These are phyloP conservation scores for Peribatodes rhomboidaria DNA, from an alignment of 2,888 invertebrate genomes.

Conservation along the genomic window DNA sequence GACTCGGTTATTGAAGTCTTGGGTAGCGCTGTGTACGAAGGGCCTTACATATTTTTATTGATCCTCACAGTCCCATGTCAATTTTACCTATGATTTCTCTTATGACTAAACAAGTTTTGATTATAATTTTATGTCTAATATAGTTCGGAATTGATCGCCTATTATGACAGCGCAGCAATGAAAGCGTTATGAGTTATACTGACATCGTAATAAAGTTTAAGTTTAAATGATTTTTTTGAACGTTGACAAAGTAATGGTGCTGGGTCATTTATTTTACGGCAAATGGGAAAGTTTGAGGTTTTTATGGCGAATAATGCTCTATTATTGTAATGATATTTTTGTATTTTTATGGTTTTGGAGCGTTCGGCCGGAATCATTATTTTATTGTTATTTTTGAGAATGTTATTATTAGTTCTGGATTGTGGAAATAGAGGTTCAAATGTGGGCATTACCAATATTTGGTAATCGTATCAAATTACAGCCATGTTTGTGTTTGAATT, in stretches of 20 bases:
- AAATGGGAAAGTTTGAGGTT: constrained; percentile 50
- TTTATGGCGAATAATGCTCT: constrained; percentile 57
- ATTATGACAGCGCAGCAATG: constrained; percentile 62
- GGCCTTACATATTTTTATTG: constrained; percentile 51
- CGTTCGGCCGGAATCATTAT: constrained; percentile 51
- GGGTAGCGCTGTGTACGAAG: no score
- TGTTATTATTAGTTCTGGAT: constrained; percentile 35
- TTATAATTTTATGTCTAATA: constrained; percentile 63
- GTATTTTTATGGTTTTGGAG: constrained; percentile 50
- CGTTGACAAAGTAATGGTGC: constrained; percentile 62
- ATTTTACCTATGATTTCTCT: constrained; percentile 53
- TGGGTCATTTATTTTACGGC: constrained; percentile 51
- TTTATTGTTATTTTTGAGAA: constrained; percentile 45
- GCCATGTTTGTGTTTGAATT: constrained; percentile 26
- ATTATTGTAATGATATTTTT: constrained; percentile 45
- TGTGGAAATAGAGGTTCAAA: constrained; percentile 37
- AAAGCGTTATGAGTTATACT: constrained; percentile 61
- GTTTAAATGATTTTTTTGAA: constrained; percentile 57
- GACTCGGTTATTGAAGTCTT: no score
- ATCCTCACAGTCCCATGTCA: constrained; percentile 43
- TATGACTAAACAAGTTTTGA: constrained; percentile 59
- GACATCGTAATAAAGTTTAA: constrained; percentile 58
- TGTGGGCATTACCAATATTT: constrained; percentile 42
- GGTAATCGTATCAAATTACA: constrained; percentile 26
- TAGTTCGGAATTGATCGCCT: constrained; percentile 59